These are phyloP conservation scores for Gallinago solitaria DNA, from an alignment of 2,797 vertebrate species.

Conservation along the genomic window DNA sequence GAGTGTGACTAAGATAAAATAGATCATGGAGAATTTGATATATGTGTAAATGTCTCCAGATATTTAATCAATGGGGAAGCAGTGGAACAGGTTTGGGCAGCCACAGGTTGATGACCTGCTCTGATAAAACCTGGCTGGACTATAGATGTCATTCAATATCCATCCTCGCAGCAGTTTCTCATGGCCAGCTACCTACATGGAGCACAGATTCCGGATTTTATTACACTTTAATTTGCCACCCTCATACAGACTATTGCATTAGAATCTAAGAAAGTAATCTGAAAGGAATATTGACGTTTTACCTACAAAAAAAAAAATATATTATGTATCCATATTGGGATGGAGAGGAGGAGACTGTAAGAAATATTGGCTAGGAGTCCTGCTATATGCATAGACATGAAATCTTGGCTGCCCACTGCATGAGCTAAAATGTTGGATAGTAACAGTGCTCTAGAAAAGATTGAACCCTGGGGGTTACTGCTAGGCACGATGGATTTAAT, in stretches of 20 bases:
- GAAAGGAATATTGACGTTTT: not conserved
- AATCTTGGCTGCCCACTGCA: constrained; percentile 56
- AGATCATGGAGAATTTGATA: constrained; percentile 55
- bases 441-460: constrained; percentile 53
- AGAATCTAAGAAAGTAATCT: not conserved
- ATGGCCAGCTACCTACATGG: not conserved
- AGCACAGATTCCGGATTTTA: constrained; percentile 4
- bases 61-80: constrained; percentile 52
- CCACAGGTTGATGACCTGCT: not conserved
- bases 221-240: not conserved
- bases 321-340: not conserved
- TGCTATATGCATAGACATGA: constrained; percentile 53
- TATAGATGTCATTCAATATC: constrained; percentile 32
- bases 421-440: constrained; percentile 64
- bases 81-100: constrained; percentile 33
- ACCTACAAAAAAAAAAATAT: not conserved
- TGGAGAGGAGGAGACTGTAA: not conserved
- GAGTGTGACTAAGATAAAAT: constrained; percentile 45
- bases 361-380: constrained; percentile 32
- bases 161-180: constrained; percentile 5
- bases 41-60: not conserved
- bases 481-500: constrained; percentile 60
- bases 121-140: constrained; percentile 26
- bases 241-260: not conserved
- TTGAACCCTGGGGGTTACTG: constrained; percentile 57